Evolutionary conservation across 2,888 invertebrate genomes (phyloP).

Genomic region (Chorisops tibialis): DNA sequence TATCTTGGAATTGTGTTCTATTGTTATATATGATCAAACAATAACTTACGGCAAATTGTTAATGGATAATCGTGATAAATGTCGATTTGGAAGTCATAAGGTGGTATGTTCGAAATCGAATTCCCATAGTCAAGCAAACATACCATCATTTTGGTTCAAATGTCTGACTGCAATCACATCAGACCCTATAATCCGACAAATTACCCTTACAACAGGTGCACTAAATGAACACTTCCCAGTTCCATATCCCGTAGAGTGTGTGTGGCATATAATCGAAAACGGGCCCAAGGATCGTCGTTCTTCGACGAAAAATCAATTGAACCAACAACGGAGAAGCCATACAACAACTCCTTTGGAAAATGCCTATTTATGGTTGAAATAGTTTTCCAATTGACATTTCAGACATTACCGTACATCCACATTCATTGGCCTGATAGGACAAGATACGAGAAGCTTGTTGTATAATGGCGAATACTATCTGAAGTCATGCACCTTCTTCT

Average conservation of each 20-base stretch:
- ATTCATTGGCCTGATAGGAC: not conserved
- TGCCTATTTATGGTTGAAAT: slow-evolving; percentile 22
- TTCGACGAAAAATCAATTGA: slow-evolving; percentile 10
- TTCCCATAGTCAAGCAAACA: slow-evolving; percentile 10
- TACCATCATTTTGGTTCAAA: slow-evolving; percentile 7
- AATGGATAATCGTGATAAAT: slow-evolving; percentile 18
- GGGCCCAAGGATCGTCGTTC: too few relatives aligned
- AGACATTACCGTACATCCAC: slow-evolving; percentile 13
- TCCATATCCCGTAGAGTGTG: not conserved
- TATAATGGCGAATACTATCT: slow-evolving; percentile 1
- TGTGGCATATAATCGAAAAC: not conserved
- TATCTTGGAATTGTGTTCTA: too few relatives aligned
- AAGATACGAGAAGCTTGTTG: slow-evolving; percentile 1
- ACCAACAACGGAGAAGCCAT: slow-evolving; percentile 7
- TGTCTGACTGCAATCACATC: slow-evolving; percentile 7
- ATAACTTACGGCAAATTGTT: slow-evolving; percentile 11
- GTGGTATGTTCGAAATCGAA: slow-evolving; percentile 6
- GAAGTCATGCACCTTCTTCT: slow-evolving; percentile 6
- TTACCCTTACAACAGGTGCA: slow-evolving; percentile 19
- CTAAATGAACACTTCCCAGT: not conserved
- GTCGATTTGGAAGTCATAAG: slow-evolving; percentile 17
- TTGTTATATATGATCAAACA: too few relatives aligned
- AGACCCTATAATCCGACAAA: slow-evolving; percentile 12
- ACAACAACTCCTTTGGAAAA: not conserved
- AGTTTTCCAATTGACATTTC: slow-evolving; percentile 25